These are phyloP conservation scores for Sicus ferrugineus DNA, from an alignment of 2,888 invertebrate species.

Conservation along the genomic window DNA sequence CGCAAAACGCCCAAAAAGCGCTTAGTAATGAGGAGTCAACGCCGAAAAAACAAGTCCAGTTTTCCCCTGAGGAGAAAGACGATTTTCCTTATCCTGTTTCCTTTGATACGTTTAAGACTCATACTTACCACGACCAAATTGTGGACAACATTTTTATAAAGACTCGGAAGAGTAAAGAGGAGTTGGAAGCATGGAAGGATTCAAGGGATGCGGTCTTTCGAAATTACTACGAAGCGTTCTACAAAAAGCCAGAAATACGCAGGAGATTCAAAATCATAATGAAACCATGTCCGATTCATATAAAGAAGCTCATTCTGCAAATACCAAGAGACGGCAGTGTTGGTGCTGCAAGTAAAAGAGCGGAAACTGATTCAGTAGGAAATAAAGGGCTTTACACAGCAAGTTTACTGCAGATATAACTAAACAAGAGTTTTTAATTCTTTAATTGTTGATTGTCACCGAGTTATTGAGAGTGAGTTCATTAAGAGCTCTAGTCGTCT, in stretches of 20 bases:
- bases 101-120: constrained; percentile 35
- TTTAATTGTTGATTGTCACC: no score
- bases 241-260: constrained; percentile 30
- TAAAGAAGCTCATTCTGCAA: constrained; percentile 30
- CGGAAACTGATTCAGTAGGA: neutral
- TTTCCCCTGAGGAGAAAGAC: neutral
- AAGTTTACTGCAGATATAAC: neutral
- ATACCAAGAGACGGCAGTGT: constrained; percentile 22
- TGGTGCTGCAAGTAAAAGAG: neutral
- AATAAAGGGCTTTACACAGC: neutral
- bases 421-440: no score
- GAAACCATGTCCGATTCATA: constrained; percentile 27
- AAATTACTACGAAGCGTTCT: constrained; percentile 35
- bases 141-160: constrained; percentile 31
- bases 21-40: no score
- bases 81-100: constrained; percentile 13
- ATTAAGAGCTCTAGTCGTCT: no score
- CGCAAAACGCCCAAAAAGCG: no score
- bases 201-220: constrained; percentile 4
- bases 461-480: no score
- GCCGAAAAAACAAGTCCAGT: neutral
- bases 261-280: constrained; percentile 30
- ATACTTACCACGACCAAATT: constrained; percentile 30
- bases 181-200: constrained; percentile 23
- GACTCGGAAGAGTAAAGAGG: constrained; percentile 18